Base-by-base conservation (phyloP, 2,113 vertebrate genomes). In the Cettia cetti region DNA sequence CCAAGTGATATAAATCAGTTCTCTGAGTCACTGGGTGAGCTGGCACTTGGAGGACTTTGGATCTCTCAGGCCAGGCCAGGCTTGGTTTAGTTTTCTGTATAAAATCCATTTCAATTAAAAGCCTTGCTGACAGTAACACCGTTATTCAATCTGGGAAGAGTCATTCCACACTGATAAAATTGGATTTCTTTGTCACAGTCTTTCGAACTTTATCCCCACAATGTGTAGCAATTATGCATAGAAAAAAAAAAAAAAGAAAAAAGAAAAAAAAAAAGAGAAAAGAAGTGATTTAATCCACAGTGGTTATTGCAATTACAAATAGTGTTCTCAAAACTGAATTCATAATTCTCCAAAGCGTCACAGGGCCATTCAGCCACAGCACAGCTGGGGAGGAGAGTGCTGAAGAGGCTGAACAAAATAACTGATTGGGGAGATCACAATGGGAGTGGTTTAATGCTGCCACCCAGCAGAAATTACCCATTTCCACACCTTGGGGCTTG, bases 81-180 rank as follows among this genome's bases (percentile, higher is more conserved):
- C 35, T 85, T 49, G 26, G 31, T 82, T 85, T 69, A 68, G 14
- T 79, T 82, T 92, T 93, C 60, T 70, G 24, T 74, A 44, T 71
- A 78, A 92, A 94, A 93, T 71, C 39, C 35, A 39, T 86, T 91
- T 92, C 69, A 89, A 10, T 94, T 80, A 63, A 93, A 91, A 87
- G 24, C 53, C 44, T 59, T 87, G 65, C 77, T 94, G 78, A 75
- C 74, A 87, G 53, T 35, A 87, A 56, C 57, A 87, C 16, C 45
- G 35, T 81, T 89, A 82, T 76, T 94, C 74, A 92, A 85, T 60
- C 70, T 82, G 53, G 8, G 66, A 88, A 66, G 45, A 92, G 42
- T 74, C n/a, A 77, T 79, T 92, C 57, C 2, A 1, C 2, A 10
- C 35, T 85, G 86, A 87, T 71, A 95, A 89, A 74, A 82, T 87